These are phyloP conservation scores for Anagrus nilaparvatae DNA, from an alignment of 1,140 invertebrate genomes.

Conservation along the genomic window DNA sequence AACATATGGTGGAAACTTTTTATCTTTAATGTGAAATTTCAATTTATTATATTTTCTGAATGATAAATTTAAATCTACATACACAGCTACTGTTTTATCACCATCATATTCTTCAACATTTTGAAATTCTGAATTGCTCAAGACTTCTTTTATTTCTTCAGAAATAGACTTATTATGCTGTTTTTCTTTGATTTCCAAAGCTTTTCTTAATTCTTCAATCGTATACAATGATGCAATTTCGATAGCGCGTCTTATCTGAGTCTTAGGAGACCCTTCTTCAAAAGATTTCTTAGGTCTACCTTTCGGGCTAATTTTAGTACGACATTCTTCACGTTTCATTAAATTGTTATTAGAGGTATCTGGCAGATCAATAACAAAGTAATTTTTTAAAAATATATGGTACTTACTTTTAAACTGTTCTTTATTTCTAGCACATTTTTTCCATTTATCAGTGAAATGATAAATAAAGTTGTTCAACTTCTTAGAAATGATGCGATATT, in stretches of 20 bases:
- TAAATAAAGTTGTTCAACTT: too few species aligned
- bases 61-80: conserved; percentile 3
- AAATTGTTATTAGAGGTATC: background rate
- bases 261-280: background rate
- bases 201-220: background rate
- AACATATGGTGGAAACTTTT: background rate
- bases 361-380: background rate
- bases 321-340: background rate
- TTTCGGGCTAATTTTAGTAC: background rate
- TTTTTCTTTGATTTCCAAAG: conserved; percentile 1
- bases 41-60: conserved; percentile 6
- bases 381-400: background rate
- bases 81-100: conserved; percentile 5
- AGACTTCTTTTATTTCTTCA: background rate
- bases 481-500: too few species aligned
- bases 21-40: conserved; percentile 1
- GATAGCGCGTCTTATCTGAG: background rate
- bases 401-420: too few species aligned
- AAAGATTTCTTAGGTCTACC: background rate
- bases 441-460: too few species aligned
- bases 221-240: background rate
- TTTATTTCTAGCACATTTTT: too few species aligned
- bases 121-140: background rate
- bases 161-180: background rate
- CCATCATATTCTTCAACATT: background rate